Base-by-base conservation (phyloP, 2,797 vertebrate species). In the Gymnothorax javanicus region DNA sequence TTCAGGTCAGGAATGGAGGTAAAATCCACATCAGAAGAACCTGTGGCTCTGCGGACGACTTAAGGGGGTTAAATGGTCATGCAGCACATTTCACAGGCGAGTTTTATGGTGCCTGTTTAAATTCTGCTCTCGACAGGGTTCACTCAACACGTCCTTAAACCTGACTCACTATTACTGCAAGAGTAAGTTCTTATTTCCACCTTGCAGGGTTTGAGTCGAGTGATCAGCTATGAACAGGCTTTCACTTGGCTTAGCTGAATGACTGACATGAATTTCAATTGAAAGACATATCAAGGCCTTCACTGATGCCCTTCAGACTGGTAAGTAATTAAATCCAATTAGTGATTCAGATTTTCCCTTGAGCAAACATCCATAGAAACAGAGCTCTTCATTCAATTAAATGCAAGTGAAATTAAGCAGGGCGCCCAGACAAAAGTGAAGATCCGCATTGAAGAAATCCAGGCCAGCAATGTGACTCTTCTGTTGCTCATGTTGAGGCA, bases 401-500 rank as follows among this genome's bases (percentile, higher is more conserved):
- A 85, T 64, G 11, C 58, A 62, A 59, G 82, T 69, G 59, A 84
- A 84, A 75, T 59, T 50, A 77, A 83, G 81, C 52, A 33, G 60
- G 62, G 58, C 86, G 9, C 83, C 33, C 50, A 88, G 83, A 84
- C 59, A 83, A 73, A 87, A 57, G 69, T 83, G 43, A 83, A 83
- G 81, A 60, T 64, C 50, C 52, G 64, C 50, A 75, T 17, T 83
- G 67, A 54, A 77, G 59, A 56, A 43, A 88, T 86, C 71, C 56
- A 64, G 57, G 85, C 58, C 57, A 84, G 17, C 43, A 71, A 89
- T 87, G 88, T 88, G 89, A 91, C 87, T 64, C 27, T 88, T 87
- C 88, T 81, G 84, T 84, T 83, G 59, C 79, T 91, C 87, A 13
- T 89, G 90, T 89, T 77, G 43, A 89, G 87, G 85, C 89, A 87